A percentile compares a stretch with the other conserved stretches of the same genome.
phyloP scores from a whole-genome alignment of 1,140 invertebrate genomes.

The Drosophila virilis region DNA sequence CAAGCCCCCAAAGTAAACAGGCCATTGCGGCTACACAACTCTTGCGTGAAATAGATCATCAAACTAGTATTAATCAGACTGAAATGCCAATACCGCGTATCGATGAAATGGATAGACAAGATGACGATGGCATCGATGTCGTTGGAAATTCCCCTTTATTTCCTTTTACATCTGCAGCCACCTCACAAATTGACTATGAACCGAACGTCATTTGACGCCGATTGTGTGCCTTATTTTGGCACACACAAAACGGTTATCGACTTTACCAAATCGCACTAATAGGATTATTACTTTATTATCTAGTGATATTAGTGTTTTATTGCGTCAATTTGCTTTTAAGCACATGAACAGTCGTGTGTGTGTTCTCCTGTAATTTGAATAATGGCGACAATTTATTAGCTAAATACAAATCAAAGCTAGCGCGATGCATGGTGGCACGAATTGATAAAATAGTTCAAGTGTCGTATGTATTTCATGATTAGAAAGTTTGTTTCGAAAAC shows the following conservation, averaged over 20 bases:
- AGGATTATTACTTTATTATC: constrained; percentile 50
- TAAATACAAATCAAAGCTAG: background rate
- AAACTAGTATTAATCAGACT: background rate
- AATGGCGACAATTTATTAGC: background rate
- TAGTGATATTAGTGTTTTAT: constrained; percentile 48
- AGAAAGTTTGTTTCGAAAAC: too few species aligned
- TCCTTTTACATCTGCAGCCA: background rate
- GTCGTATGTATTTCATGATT: too few species aligned
- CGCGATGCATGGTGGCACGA: background rate
- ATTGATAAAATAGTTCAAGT: too few species aligned
- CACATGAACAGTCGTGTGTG: constrained; percentile 1
- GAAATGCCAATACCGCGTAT: background rate
- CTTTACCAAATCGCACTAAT: constrained; percentile 42
- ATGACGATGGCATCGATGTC: constrained; percentile 54
- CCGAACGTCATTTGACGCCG: constrained; percentile 58
- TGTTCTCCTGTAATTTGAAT: background rate
- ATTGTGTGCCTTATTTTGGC: constrained; percentile 41
- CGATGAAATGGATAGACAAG: background rate
- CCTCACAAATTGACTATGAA: background rate
- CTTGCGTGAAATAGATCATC: constrained; percentile 49
- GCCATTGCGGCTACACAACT: background rate
- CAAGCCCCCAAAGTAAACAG: background rate
- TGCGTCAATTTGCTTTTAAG: constrained; percentile 12
- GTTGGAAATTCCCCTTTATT: constrained; percentile 36
- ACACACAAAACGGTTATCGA: constrained; percentile 17